Conservation (phyloP, 1,140 invertebrate species). For the Acromyrmex charruanus region DNA sequence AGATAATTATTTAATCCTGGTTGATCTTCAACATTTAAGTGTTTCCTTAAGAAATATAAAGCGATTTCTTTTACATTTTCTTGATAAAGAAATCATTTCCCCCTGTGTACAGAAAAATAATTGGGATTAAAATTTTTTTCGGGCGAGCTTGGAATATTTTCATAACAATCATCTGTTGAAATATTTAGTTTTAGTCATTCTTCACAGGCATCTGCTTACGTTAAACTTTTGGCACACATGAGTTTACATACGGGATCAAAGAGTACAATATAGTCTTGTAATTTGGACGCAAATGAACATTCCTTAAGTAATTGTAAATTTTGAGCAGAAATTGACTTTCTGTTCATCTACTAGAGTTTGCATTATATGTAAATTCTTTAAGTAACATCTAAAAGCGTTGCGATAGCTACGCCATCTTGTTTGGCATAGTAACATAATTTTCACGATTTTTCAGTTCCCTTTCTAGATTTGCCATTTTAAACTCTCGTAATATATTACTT, state of each 20-base stretch:
- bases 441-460: background rate
- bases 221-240: background rate
- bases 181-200: constrained; percentile 9
- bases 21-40: background rate
- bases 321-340: background rate
- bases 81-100: background rate
- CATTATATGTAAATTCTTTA: constrained; percentile 17
- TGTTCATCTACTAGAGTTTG: background rate
- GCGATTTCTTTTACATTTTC: background rate
- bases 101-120: background rate
- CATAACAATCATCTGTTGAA: background rate
- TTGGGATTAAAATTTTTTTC: constrained; percentile 20
- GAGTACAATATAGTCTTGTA: background rate
- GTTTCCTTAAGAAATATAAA: background rate
- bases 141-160: background rate
- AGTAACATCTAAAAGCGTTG: background rate
- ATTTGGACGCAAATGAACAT: background rate
- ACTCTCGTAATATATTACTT: background rate
- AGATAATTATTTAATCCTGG: background rate
- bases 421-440: background rate
- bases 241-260: constrained; percentile 6
- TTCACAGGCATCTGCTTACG: constrained; percentile 1
- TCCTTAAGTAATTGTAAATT: background rate
- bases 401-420: constrained; percentile 11
- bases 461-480: background rate